Percentiles rank a stretch among this genome's conserved stretches.
These are phyloP conservation scores for Canis aureus DNA, from an alignment of 2,113 vertebrate species.

Conservation along the genomic window DNA sequence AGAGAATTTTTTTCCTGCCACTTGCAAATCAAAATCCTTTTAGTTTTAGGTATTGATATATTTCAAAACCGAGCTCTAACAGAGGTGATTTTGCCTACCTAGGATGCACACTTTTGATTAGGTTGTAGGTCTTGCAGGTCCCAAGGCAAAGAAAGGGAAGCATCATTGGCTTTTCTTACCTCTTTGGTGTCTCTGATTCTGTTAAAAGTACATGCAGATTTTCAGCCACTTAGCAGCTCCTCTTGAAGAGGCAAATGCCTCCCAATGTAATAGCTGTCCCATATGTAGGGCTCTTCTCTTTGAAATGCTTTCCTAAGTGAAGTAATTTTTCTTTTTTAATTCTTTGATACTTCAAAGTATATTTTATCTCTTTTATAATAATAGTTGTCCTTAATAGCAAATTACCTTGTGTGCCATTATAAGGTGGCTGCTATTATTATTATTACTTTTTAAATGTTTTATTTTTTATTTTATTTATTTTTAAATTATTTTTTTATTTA, in stretches of 20 bases:
- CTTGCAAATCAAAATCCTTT: not conserved
- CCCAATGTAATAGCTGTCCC: not conserved
- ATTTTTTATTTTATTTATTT: too few species aligned
- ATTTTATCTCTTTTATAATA: not conserved
- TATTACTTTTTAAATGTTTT: not conserved
- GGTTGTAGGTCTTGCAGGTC: not conserved
- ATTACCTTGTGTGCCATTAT: not conserved
- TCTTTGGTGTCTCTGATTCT: not conserved
- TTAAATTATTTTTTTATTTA: too few species aligned
- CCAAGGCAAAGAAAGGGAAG: not conserved
- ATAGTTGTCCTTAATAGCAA: not conserved
- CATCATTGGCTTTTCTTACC: not conserved
- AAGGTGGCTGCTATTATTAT: not conserved
- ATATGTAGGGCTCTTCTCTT: not conserved
- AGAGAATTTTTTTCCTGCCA: not conserved
- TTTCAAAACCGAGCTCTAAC: not conserved
- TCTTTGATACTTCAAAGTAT: not conserved
- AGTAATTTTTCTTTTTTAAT: not conserved
- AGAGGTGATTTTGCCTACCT: not conserved
- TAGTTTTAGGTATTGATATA: not conserved
- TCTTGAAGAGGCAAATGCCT: not conserved
- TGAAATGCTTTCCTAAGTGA: not conserved
- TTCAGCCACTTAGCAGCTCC: not conserved
- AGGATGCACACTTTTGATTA: not conserved
- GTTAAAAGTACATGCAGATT: not conserved